Percentiles rank a stretch among this genome's conserved stretches.
These are phyloP conservation scores for Nesogale talazaci DNA, from an alignment of 2,113 vertebrate genomes.

Conservation along the genomic window DNA sequence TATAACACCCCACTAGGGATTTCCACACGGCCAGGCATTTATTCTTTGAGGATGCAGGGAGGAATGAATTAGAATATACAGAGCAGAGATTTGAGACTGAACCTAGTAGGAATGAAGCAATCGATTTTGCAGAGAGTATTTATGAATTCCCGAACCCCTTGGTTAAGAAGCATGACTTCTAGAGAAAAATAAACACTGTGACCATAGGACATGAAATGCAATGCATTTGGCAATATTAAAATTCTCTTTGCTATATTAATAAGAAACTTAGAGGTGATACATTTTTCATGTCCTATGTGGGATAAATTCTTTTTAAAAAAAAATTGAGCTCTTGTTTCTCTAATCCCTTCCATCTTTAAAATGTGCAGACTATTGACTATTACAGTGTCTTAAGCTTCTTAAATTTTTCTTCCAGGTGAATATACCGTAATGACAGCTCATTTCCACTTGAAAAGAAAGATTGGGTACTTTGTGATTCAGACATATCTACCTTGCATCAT, in stretches of 20 bases:
- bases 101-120: background rate
- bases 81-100: background rate
- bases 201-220: background rate
- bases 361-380: slow-evolving; percentile 49
- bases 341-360: slow-evolving; percentile 58
- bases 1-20: background rate
- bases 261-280: background rate
- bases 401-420: slow-evolving; percentile 90
- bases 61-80: background rate
- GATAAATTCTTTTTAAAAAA: slow-evolving; percentile 18
- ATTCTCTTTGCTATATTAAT: background rate
- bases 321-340: slow-evolving; percentile 23
- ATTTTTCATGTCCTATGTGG: background rate
- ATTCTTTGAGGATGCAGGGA: background rate
- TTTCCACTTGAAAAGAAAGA: slow-evolving; percentile 99
- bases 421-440: slow-evolving; percentile 99
- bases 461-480: slow-evolving; percentile 99
- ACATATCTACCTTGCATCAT: slow-evolving; percentile 99
- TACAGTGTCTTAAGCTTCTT: slow-evolving; percentile 66
- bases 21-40: background rate
- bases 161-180: background rate
- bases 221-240: background rate
- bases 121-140: background rate
- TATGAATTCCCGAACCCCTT: background rate
- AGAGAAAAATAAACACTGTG: background rate